Conservation (phyloP, 2,797 vertebrate genomes). For the Catamblyrhynchus diadema region DNA sequence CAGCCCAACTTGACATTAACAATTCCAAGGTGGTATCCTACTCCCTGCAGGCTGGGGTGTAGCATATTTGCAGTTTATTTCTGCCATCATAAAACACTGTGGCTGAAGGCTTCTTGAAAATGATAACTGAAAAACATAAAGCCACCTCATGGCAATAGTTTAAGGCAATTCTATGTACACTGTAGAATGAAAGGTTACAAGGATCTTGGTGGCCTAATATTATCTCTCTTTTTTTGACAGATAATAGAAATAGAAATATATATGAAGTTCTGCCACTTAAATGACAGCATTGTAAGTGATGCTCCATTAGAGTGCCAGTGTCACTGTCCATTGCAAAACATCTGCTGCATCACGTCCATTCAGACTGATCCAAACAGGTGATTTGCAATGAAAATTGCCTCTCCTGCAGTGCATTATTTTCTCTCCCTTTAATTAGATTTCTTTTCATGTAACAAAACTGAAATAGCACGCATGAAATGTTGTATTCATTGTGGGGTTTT, state of each 20-base stretch:
- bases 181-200: neutral
- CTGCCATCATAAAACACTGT: neutral
- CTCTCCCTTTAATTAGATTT: neutral
- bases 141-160: neutral
- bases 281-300: neutral
- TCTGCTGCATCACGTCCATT: neutral
- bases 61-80: neutral
- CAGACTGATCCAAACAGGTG: neutral
- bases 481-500: neutral
- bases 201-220: neutral
- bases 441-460: neutral
- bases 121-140: neutral
- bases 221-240: neutral
- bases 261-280: neutral
- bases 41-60: neutral
- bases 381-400: conserved; percentile 14
- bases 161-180: neutral
- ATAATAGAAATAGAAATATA: neutral
- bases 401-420: neutral
- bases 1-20: neutral
- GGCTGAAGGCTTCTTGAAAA: neutral
- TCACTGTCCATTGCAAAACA: neutral
- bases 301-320: neutral
- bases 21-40: neutral
- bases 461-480: neutral